Percentiles rank a stretch among this genome's conserved stretches.
Evolutionary conservation across 2,888 invertebrate species (phyloP).

Genomic region (Lutraria lutraria): DNA sequence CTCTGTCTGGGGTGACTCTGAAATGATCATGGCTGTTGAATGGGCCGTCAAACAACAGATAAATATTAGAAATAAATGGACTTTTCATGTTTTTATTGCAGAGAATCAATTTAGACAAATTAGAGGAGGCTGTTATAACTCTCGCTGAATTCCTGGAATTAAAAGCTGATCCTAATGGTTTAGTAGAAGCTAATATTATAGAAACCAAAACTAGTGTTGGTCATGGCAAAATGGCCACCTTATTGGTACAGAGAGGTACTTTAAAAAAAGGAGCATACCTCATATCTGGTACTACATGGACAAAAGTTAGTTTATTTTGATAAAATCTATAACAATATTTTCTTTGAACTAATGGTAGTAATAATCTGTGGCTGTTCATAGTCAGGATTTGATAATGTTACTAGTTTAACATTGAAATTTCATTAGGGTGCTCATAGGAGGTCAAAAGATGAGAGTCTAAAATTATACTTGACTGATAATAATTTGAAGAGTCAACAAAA

Average conservation of each 20-base stretch:
- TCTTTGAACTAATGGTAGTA: not conserved
- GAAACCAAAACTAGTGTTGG: conserved; percentile 92
- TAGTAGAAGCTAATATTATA: conserved; percentile 95
- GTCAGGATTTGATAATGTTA: not conserved
- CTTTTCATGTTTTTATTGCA: conserved; percentile 74
- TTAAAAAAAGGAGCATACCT: conserved; percentile 92
- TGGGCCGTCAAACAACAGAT: too few relatives aligned
- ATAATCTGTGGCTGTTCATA: not conserved
- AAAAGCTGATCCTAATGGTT: conserved; percentile 93
- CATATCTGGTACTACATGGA: conserved; percentile 95
- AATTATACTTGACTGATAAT: too few relatives aligned
- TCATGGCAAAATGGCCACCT: conserved; percentile 93
- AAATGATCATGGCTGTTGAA: too few relatives aligned
- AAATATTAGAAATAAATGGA: too few relatives aligned
- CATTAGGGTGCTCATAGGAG: too few relatives aligned
- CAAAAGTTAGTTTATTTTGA: conserved; percentile 89
- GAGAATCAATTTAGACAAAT: conserved; percentile 91
- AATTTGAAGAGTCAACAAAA: too few relatives aligned
- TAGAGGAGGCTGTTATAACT: conserved; percentile 93
- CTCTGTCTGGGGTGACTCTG: too few relatives aligned
- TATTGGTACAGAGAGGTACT: conserved; percentile 94
- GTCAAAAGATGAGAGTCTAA: too few relatives aligned
- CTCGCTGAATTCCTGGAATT: conserved; percentile 94
- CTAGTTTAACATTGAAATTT: too few relatives aligned
- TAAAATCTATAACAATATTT: not conserved